phyloP scores from a whole-genome alignment of 2,888 invertebrate species.

The Isoperla grammatica region DNA sequence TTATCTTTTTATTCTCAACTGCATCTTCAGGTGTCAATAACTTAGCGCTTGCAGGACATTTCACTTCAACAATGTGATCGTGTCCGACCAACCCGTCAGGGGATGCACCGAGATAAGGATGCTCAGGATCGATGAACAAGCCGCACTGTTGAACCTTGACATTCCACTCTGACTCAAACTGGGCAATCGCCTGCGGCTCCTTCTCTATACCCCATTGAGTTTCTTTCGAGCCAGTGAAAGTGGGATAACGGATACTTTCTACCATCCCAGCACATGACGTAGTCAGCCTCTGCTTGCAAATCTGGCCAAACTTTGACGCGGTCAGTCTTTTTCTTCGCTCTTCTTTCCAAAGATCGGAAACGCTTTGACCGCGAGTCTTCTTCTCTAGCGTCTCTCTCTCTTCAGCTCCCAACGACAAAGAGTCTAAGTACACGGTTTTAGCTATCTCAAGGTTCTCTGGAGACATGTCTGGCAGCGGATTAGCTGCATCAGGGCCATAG shows the following conservation, averaged over 20 bases:
- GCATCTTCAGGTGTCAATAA: constrained; percentile 24
- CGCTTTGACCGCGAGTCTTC: background rate
- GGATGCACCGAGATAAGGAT: constrained; percentile 29
- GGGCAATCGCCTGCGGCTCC: constrained; percentile 26
- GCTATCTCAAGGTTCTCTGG: background rate
- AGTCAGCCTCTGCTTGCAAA: constrained; percentile 19
- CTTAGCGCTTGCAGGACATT: constrained; percentile 29
- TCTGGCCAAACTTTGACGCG: constrained; percentile 28
- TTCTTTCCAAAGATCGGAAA: constrained; percentile 11
- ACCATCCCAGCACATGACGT: constrained; percentile 25
- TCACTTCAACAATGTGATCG: constrained; percentile 32
- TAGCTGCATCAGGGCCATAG: background rate
- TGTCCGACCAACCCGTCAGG: constrained; percentile 31
- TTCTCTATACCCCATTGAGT: constrained; percentile 28
- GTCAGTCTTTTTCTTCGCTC: constrained; percentile 25
- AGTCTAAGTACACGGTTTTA: background rate
- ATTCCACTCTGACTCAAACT: constrained; percentile 21
- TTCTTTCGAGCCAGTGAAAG: constrained; percentile 22
- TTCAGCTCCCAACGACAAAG: background rate
- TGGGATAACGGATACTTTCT: constrained; percentile 27
- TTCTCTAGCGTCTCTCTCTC: background rate
- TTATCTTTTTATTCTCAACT: constrained; percentile 12
- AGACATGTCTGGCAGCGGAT: background rate
- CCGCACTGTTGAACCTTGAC: constrained; percentile 31
- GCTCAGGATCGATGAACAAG: constrained; percentile 33